Conservation (phyloP, 2,113 vertebrate species). For the Psophia crepitans region DNA sequence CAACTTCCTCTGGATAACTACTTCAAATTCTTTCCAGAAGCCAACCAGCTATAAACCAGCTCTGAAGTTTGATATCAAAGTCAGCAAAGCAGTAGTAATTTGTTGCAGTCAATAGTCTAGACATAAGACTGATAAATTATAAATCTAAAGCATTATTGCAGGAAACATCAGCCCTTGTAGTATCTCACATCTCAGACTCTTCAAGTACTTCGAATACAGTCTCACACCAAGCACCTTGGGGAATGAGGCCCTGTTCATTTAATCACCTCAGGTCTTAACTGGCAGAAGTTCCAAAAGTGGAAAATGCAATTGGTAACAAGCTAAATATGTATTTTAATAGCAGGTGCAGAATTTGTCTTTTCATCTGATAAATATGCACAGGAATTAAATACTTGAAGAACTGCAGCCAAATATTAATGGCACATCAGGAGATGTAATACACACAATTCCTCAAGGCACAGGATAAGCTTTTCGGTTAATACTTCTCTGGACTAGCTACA, state of each 20-base stretch:
- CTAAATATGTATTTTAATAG: neutral
- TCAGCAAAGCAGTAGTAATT: neutral
- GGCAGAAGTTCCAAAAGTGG: neutral
- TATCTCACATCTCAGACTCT: neutral
- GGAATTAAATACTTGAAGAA: too few relatives aligned
- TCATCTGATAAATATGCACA: too few relatives aligned
- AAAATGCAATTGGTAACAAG: neutral
- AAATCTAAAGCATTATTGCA: neutral
- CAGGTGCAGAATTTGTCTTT: neutral
- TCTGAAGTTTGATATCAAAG: neutral
- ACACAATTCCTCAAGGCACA: neutral
- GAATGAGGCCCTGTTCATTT: neutral
- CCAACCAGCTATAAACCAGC: neutral
- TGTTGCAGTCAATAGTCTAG: fast-evolving
- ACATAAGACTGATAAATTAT: neutral
- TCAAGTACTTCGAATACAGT: neutral
- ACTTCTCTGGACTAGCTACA: neutral
- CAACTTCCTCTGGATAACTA: neutral
- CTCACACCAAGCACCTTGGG: neutral
- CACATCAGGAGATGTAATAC: neutral
- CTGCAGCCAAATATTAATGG: neutral
- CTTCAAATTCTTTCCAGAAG: neutral
- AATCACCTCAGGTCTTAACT: neutral
- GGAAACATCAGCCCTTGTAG: neutral
- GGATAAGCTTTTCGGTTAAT: neutral